Conservation (phyloP, 2,113 vertebrate species). For the Petrocephalus microphthalmus region DNA sequence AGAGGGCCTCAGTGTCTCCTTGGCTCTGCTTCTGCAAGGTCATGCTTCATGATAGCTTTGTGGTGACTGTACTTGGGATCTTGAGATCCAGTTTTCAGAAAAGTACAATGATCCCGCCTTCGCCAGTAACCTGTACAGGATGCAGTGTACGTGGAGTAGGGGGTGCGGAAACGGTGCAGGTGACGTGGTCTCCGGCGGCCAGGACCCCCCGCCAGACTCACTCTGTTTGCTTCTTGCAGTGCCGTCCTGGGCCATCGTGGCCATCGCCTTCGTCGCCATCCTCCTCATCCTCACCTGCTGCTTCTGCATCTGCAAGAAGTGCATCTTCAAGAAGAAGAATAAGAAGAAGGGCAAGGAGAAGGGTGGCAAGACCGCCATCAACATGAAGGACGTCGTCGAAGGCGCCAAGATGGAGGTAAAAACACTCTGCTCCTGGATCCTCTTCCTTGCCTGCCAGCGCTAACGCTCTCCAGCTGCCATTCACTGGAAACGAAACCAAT, state of each 20-base stretch:
- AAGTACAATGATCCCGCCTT: slow-evolving; percentile 29
- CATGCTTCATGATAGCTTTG: background rate
- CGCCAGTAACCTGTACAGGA: slow-evolving; percentile 33
- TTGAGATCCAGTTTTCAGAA: slow-evolving; percentile 23
- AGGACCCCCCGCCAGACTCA: background rate
- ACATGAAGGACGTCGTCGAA: slow-evolving; percentile 97
- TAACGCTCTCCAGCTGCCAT: background rate
- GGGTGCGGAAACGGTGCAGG: background rate
- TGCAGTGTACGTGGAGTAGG: background rate
- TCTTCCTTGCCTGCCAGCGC: background rate
- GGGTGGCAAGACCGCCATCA: slow-evolving; percentile 98
- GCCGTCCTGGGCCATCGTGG: slow-evolving; percentile 96
- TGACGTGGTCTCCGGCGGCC: background rate
- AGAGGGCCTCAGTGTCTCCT: background rate
- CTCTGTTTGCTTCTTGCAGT: slow-evolving; percentile 56
- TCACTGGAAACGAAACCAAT: background rate
- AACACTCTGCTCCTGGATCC: slow-evolving; percentile 25
- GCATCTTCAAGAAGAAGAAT: slow-evolving; percentile 99
- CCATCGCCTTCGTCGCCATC: slow-evolving; percentile 92
- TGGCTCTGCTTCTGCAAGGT: background rate
- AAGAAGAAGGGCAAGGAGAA: slow-evolving; percentile 99
- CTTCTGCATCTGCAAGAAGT: slow-evolving; percentile 99
- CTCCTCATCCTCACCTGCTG: slow-evolving; percentile 95
- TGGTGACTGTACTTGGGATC: slow-evolving; percentile 14
- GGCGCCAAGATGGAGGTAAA: slow-evolving; percentile 95